These are phyloP conservation scores for Dicerorhinus sumatrensis DNA, from an alignment of 2,113 vertebrate species.

Conservation along the genomic window DNA sequence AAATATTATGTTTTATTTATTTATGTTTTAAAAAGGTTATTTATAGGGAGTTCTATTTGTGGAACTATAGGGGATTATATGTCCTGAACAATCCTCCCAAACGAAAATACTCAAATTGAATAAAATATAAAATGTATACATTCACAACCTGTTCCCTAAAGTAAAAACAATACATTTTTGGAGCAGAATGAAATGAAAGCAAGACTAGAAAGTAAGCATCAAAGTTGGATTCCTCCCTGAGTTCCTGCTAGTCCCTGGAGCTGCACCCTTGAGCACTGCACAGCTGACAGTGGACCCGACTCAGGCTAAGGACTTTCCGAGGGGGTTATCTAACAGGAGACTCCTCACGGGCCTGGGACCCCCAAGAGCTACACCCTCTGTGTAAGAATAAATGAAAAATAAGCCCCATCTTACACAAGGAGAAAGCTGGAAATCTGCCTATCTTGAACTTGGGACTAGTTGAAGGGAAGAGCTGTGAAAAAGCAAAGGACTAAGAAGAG, in stretches of 20 bases:
- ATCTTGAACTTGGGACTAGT: neutral
- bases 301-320: neutral
- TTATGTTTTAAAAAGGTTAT: neutral
- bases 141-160: neutral
- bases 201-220: neutral
- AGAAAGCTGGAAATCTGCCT: neutral
- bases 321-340: neutral
- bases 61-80: neutral
- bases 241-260: neutral
- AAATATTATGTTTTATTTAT: neutral
- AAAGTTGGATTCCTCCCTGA: neutral
- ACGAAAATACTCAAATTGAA: slow-evolving; percentile 7
- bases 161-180: neutral
- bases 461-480: neutral
- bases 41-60: neutral
- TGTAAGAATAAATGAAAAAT: neutral
- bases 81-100: neutral
- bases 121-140: neutral
- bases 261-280: neutral
- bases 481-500: neutral
- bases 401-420: neutral
- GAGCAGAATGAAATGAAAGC: neutral
- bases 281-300: neutral
- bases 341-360: neutral
- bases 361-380: neutral